Evolutionary conservation across 2,888 invertebrate species (phyloP), one percentile per base, ranked within the genome.

Genomic region (Ophion costatus): DNA sequence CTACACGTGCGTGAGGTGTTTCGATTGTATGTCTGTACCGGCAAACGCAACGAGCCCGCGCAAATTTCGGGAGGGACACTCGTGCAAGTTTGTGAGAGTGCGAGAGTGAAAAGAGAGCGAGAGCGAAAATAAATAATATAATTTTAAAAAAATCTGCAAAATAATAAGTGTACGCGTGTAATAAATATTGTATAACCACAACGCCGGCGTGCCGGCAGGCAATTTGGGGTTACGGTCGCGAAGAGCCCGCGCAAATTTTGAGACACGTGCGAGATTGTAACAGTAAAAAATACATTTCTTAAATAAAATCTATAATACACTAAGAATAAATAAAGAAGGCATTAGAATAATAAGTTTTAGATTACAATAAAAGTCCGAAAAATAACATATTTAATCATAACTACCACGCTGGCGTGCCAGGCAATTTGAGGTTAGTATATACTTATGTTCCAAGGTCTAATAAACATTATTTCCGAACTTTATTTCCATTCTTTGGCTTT

Each of bases 331-430:
- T 59, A 59, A 59, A 59, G 7, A 59, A 59, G 7, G 2, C 17
- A n/a, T 17, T 7, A 14, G 7, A 59, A n/a, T 59, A 20, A 51
- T 51, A 51, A 6, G 51, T 51, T 51, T 51, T 51, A 51, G 7
- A 10, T 51, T 9, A 51, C 10, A 61, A 61, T 61, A 61, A 20
- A 61, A 61, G 20, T 20, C 20, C 61, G 22, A 61, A 61, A 61
- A 61, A 61, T 61, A 51, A 51, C 0, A 9, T 61, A 61, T 61
- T 61, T 61, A n/a, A 61, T 61, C 14, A 64, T 64, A 29, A 64
- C 29, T 29, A 64, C 64, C 64, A 64, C 64, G 59, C 59, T 20
- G 59, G 59, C 59, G 59, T 59, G 20, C 59, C 59, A 59, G 59
- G 59, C 17, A n/a, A 59, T 59, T 59, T 59, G 59, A 59, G 59